Evolutionary conservation across 2,113 vertebrate species (phyloP).

Genomic region (Hydrolagus affinis): DNA sequence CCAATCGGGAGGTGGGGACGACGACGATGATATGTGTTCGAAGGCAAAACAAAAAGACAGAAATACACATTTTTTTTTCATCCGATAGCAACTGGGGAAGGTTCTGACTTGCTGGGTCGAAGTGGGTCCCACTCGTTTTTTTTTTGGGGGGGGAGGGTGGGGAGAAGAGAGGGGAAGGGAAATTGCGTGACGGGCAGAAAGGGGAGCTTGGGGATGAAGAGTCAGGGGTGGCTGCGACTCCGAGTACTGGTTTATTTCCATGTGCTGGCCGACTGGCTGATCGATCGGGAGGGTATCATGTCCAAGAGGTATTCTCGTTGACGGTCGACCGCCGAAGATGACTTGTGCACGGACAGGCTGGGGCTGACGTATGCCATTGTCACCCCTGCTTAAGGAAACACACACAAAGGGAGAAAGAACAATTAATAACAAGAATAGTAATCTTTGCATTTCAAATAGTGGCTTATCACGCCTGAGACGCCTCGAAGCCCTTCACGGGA

Average conservation of each 20-base stretch:
- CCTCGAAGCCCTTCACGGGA: too few species aligned
- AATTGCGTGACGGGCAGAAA: constrained; percentile 34
- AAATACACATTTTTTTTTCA: neutral
- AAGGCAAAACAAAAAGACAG: neutral
- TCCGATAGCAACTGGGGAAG: neutral
- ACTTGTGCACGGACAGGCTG: constrained; percentile 79
- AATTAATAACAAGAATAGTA: neutral
- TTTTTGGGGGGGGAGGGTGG: constrained; percentile 37
- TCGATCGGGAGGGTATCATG: constrained; percentile 94
- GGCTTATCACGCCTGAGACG: too few species aligned
- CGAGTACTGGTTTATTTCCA: constrained; percentile 80
- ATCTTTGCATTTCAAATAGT: too few species aligned
- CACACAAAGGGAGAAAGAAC: neutral
- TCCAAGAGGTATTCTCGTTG: constrained; percentile 95
- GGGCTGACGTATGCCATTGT: constrained; percentile 85
- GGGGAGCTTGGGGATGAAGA: constrained; percentile 34
- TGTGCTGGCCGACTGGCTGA: constrained; percentile 84
- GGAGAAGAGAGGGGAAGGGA: constrained; percentile 39
- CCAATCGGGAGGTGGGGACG: neutral
- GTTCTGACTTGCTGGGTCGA: neutral
- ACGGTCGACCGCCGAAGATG: constrained; percentile 76
- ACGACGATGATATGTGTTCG: too few species aligned
- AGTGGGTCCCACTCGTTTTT: neutral
- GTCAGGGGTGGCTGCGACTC: constrained; percentile 52
- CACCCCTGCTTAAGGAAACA: constrained; percentile 57